Percentiles rank a stretch among this genome's conserved stretches.
Evolutionary conservation across 2,797 vertebrate genomes (phyloP).

Genomic region (Micromesistius poutassou): DNA sequence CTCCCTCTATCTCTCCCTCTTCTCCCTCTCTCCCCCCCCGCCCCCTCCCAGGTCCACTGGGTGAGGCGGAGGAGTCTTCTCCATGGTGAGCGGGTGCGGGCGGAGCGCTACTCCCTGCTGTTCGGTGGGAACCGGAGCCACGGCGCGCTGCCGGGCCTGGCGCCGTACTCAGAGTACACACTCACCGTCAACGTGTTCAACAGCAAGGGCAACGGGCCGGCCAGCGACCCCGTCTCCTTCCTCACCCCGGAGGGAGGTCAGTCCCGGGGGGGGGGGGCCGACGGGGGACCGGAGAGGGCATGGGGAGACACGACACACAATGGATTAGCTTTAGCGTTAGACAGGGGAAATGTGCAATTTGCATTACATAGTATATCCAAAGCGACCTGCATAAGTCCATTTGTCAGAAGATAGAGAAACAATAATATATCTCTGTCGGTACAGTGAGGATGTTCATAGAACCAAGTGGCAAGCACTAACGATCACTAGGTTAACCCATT

Average conservation of each 20-base stretch:
- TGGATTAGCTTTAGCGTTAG: neutral
- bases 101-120: conserved; percentile 75
- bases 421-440: too few relatives aligned
- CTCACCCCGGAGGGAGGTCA: conserved; percentile 93
- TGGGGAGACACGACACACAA: neutral
- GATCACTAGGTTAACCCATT: too few relatives aligned
- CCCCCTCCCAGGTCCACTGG: conserved; percentile 80
- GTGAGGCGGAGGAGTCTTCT: conserved; percentile 79
- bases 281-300: neutral
- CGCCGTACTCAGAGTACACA: conserved; percentile 87
- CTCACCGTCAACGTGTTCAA: conserved; percentile 87
- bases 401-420: too few relatives aligned
- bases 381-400: too few relatives aligned
- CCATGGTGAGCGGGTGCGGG: conserved; percentile 74
- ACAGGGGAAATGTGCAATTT: too few relatives aligned
- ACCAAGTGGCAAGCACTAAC: too few relatives aligned
- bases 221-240: conserved; percentile 80
- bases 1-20: neutral
- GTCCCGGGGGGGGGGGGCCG: conserved; percentile 12
- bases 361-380: too few relatives aligned
- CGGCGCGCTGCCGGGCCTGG: conserved; percentile 81
- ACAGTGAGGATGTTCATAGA: too few relatives aligned
- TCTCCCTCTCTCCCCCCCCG: neutral
- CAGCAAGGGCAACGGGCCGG: conserved; percentile 86
- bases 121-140: conserved; percentile 80